Base-by-base conservation (phyloP, 92 coral and sea anemone species). In the Zoanthus gigantus region DNA sequence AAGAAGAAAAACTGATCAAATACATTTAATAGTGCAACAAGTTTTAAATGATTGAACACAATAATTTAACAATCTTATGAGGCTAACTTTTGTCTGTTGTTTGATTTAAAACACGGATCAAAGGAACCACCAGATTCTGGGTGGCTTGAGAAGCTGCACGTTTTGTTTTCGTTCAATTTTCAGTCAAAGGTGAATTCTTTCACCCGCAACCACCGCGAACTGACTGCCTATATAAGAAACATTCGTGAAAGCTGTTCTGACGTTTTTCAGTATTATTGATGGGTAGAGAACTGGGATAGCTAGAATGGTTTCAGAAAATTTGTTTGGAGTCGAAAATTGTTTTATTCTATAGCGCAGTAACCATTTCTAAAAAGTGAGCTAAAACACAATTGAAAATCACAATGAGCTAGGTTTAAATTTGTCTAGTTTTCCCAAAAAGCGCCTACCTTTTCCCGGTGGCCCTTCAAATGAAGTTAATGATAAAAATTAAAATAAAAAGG, bases 131-230 rank as follows among this genome's bases (percentile, higher is more conserved):
- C 53, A 46, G 13, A 48, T 81, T 81, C 57, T 48, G 61, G 66
- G 29, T 66, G 42, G 10, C 63, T 53, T 69, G 58, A n/a, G 74
- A 18, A 81, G 23, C 29, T 9, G 42, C 53, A n/a, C 42, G 72
- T 14, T 66, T 29, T 68, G 60, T 46, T 57, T 46, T 65, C 71
- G 17, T 53, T 15, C 48, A 54, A 30, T 23, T 65, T 65, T 69
- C 34, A 75, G 30, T 75, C 83, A 57, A 47, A 79, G 74, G 45
- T 81, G 74, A 81, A 81, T 81, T 66, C 45, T 32, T 66, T 29
- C 85, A 81, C 85, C 85, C 65, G 85, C 85, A 67, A 28, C 47
- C 68, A 28, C 18, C 44, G 23, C 45, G 68, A 77, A 77, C 18
- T 30, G 12, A 9, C 16, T 7, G 18, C 67, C 60, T 37, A 81